Conservation (phyloP, 2,797 vertebrate species). For the Fundulus diaphanus region DNA sequence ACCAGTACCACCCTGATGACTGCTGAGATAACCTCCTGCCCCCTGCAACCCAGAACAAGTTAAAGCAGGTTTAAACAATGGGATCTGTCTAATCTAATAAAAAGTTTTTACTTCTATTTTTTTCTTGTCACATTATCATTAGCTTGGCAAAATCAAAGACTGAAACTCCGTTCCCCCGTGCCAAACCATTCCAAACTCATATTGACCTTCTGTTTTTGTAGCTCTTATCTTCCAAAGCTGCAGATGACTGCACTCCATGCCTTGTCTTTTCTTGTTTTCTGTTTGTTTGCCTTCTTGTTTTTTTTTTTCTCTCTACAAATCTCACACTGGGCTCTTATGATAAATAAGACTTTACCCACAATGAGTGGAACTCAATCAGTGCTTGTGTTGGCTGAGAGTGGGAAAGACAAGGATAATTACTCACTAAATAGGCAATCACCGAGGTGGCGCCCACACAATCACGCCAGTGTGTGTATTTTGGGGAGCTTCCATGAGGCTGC, state of each 20-base stretch:
- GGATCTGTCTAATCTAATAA: not conserved
- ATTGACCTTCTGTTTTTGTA: constrained; percentile 27
- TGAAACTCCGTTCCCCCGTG: constrained; percentile 8
- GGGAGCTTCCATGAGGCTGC: constrained; percentile 54
- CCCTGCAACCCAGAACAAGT: not conserved
- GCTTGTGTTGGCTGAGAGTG: constrained; percentile 69
- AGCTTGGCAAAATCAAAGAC: constrained; percentile 15
- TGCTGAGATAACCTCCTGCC: not conserved
- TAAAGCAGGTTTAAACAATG: not conserved
- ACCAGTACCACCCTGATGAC: not conserved
- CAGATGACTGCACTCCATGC: constrained; percentile 31
- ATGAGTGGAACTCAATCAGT: constrained; percentile 77
- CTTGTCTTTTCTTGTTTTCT: constrained; percentile 18
- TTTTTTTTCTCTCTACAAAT: constrained; percentile 28
- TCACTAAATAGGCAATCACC: constrained; percentile 77
- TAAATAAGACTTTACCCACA: constrained; percentile 80
- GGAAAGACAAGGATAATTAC: constrained; percentile 73
- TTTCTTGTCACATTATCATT: not conserved
- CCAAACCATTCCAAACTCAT: constrained; percentile 27
- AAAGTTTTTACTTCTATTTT: not conserved
- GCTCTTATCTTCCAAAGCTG: constrained; percentile 36
- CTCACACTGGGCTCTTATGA: constrained; percentile 63
- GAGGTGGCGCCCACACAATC: constrained; percentile 72
- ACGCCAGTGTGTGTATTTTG: constrained; percentile 69
- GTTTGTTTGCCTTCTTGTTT: constrained; percentile 10